Evolutionary conservation across 2,797 vertebrate genomes (phyloP).

Genomic region (Phoebastria nigripes): DNA sequence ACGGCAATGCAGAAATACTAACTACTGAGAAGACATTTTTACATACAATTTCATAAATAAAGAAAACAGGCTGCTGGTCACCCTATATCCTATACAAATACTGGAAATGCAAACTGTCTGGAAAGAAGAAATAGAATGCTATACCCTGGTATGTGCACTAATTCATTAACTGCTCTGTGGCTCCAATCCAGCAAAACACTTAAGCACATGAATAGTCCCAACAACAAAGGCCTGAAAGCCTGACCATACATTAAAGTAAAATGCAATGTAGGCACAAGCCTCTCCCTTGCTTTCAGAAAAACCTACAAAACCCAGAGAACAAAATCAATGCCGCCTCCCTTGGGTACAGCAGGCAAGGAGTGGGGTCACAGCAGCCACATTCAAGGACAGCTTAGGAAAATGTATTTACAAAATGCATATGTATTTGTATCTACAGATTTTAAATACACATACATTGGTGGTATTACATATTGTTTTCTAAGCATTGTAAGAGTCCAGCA

Average conservation of each 20-base stretch:
- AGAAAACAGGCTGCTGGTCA: not conserved
- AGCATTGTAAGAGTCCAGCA: not conserved
- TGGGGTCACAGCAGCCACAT: not conserved
- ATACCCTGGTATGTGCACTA: constrained; percentile 41
- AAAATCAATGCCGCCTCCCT: constrained; percentile 40
- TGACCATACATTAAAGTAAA: constrained; percentile 62
- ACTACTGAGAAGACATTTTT: not conserved
- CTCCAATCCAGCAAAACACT: constrained; percentile 65
- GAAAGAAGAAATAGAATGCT: constrained; percentile 43
- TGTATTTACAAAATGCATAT: not conserved
- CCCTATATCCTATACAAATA: not conserved
- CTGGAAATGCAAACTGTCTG: constrained; percentile 36
- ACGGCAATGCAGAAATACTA: not conserved
- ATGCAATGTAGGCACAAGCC: constrained; percentile 54
- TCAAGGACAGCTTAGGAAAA: not conserved
- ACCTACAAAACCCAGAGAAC: constrained; percentile 8
- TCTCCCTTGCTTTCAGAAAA: constrained; percentile 48
- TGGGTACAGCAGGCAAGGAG: not conserved
- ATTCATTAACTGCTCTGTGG: constrained; percentile 61
- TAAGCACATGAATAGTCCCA: constrained; percentile 61
- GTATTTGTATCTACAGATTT: not conserved
- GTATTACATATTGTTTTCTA: not conserved
- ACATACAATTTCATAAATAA: not conserved
- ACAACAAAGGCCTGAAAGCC: constrained; percentile 63
- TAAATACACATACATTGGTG: not conserved